These are phyloP conservation scores for Acanthopagrus latus DNA, from an alignment of 2,797 vertebrate genomes.

Conservation along the genomic window DNA sequence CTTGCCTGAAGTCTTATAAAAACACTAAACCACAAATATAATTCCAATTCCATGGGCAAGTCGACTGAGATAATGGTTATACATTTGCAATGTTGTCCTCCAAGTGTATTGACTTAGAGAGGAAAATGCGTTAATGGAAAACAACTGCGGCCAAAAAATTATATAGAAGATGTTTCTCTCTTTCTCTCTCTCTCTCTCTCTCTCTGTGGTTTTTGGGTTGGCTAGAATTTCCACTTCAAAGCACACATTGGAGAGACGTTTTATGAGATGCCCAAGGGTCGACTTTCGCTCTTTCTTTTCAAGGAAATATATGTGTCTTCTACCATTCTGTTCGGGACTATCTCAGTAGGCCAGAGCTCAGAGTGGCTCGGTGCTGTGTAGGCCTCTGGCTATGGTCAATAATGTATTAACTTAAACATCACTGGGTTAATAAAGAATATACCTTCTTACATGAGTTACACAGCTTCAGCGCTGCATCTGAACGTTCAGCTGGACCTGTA, in stretches of 20 bases:
- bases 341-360: constrained; percentile 59
- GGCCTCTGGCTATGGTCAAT: constrained; percentile 72
- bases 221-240: constrained; percentile 66
- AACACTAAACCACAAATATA: constrained; percentile 51
- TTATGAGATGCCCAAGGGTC: constrained; percentile 67
- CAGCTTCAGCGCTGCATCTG: constrained; percentile 25
- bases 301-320: constrained; percentile 60
- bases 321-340: constrained; percentile 56
- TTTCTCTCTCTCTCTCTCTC: background rate
- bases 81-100: constrained; percentile 46
- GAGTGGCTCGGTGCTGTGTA: constrained; percentile 44
- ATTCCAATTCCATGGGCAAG: constrained; percentile 38
- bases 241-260: constrained; percentile 57
- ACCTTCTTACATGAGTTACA: constrained; percentile 36
- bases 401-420: constrained; percentile 72
- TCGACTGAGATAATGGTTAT: constrained; percentile 54
- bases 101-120: constrained; percentile 53
- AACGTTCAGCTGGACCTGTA: constrained; percentile 2
- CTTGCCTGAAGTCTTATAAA: constrained; percentile 50
- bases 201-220: constrained; percentile 39
- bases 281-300: constrained; percentile 58
- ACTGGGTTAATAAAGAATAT: constrained; percentile 68
- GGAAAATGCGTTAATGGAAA: constrained; percentile 50
- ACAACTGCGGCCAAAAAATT: constrained; percentile 46
- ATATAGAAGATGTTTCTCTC: constrained; percentile 30